phyloP scores from a whole-genome alignment of 2,113 vertebrate genomes.

The Rhinopomastus cyanomelas region DNA sequence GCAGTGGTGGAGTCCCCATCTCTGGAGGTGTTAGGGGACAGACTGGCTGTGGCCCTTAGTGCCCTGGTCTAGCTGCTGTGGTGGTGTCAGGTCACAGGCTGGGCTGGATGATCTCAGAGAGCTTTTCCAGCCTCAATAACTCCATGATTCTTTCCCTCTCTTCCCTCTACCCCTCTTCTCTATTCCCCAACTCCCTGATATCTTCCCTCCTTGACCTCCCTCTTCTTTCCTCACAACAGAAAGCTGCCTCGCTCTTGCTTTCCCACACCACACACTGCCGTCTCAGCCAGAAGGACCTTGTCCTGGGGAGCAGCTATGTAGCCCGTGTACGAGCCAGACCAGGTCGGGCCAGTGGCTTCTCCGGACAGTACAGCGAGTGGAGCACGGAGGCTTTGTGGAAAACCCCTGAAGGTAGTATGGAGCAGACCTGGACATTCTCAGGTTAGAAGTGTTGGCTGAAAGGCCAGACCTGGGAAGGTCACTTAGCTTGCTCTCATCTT shows the following conservation, averaged over 20 bases:
- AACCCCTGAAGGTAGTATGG: slow-evolving; percentile 63
- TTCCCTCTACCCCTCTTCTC: background rate
- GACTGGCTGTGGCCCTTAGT: too few relatives aligned
- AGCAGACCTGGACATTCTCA: rapidly evolving
- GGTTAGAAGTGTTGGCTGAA: background rate
- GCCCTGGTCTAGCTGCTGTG: too few relatives aligned
- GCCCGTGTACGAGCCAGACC: slow-evolving; percentile 68
- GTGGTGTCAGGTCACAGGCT: too few relatives aligned
- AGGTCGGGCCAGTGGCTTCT: background rate
- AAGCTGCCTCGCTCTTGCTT: background rate
- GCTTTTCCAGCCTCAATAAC: too few relatives aligned
- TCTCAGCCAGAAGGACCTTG: background rate
- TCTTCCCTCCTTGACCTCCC: rapidly evolving
- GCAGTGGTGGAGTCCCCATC: too few relatives aligned
- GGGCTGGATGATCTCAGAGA: too few relatives aligned
- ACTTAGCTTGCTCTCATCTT: background rate
- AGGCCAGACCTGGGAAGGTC: background rate
- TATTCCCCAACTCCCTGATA: too few relatives aligned
- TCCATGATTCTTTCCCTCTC: background rate
- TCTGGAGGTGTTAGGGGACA: too few relatives aligned
- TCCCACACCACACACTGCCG: background rate
- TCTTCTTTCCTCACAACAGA: slow-evolving; percentile 22
- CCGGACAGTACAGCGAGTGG: slow-evolving; percentile 64
- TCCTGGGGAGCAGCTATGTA: slow-evolving; percentile 56
- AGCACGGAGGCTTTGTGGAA: slow-evolving; percentile 54